These are phyloP conservation scores for Amphiura filiformis DNA, from an alignment of 35 echinoderm and acorn worm species.

Conservation along the genomic window DNA sequence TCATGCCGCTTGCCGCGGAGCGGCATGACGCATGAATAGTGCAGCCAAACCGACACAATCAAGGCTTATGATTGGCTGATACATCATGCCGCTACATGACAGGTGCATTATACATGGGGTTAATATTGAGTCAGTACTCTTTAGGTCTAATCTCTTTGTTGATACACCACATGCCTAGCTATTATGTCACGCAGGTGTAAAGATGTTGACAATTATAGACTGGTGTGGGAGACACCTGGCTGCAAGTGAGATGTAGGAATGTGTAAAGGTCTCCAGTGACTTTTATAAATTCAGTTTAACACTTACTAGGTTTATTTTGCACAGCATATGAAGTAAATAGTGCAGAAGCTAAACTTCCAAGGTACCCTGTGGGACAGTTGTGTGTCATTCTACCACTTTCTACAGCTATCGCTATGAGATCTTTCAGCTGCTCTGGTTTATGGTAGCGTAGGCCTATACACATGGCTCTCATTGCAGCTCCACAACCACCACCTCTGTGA, in stretches of 20 bases:
- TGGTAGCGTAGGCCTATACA: slow-evolving; percentile 83
- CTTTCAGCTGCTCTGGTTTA: slow-evolving; percentile 43
- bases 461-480: slow-evolving; percentile 90
- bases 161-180: too few species aligned
- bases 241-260: neutral
- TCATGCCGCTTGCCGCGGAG: too few species aligned
- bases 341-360: slow-evolving; percentile 70
- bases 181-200: neutral
- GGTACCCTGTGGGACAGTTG: slow-evolving; percentile 78
- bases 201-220: too few species aligned
- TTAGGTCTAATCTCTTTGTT: too few species aligned
- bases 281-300: too few species aligned
- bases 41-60: too few species aligned
- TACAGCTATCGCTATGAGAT: slow-evolving; percentile 67
- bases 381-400: slow-evolving; percentile 92
- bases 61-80: too few species aligned
- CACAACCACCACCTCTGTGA: slow-evolving; percentile 85
- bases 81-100: too few species aligned
- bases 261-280: neutral
- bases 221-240: too few species aligned
- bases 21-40: too few species aligned
- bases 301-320: slow-evolving; percentile 67
- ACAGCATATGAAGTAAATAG: slow-evolving; percentile 81
- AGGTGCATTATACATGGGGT: too few species aligned
- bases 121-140: too few species aligned